These are phyloP conservation scores for Falco concolor DNA, from an alignment of 2,797 vertebrate species.

Conservation along the genomic window DNA sequence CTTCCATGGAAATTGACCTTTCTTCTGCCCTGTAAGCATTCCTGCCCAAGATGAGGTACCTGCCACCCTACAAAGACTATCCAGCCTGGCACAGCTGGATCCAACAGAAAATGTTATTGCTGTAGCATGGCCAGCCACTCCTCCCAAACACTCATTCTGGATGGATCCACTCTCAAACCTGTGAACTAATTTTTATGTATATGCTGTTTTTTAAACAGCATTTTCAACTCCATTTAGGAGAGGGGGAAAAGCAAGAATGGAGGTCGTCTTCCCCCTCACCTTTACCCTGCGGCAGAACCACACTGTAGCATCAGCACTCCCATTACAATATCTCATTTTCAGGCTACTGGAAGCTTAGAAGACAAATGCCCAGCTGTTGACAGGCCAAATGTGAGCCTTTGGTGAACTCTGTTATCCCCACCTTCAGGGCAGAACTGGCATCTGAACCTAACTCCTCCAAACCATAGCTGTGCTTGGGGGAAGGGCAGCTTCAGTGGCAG, in stretches of 20 bases:
- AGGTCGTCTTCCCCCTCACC: background rate
- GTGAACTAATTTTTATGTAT: background rate
- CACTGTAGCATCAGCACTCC: background rate
- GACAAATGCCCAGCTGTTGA: background rate
- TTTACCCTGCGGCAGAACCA: background rate
- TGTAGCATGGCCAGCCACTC: background rate
- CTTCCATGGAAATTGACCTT: background rate
- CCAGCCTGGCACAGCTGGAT: background rate
- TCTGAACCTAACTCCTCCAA: background rate
- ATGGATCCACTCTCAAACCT: background rate
- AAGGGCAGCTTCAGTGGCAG: background rate
- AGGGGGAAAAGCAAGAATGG: background rate
- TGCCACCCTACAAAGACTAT: background rate
- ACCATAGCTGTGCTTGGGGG: background rate
- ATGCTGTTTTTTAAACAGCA: background rate
- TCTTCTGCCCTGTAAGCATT: background rate
- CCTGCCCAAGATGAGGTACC: background rate
- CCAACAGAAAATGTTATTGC: background rate
- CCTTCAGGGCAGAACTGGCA: background rate
- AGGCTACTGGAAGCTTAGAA: background rate
- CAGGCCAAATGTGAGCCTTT: background rate
- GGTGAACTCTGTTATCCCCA: background rate
- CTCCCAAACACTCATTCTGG: background rate
- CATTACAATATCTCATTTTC: background rate
- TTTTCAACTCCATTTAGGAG: background rate